These are phyloP conservation scores for Lomographa bimaculata DNA, from an alignment of 2,888 invertebrate genomes.

Conservation along the genomic window DNA sequence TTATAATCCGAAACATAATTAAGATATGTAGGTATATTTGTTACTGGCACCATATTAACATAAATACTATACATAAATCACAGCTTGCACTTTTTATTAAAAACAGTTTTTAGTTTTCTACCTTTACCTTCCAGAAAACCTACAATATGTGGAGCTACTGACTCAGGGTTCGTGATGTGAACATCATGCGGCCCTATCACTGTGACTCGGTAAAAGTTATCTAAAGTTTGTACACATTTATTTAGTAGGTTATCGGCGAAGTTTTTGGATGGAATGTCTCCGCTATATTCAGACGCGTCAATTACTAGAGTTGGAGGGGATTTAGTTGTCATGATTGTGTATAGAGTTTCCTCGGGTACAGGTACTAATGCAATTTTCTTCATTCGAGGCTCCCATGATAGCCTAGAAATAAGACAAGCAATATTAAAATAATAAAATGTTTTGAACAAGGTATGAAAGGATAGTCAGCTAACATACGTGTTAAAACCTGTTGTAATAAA, in stretches of 20 bases:
- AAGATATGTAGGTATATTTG: too few species aligned
- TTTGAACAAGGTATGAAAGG: too few species aligned
- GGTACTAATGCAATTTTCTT: slow-evolving; percentile 41
- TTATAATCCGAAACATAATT: too few species aligned
- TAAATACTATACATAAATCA: too few species aligned
- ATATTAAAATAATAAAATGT: too few species aligned
- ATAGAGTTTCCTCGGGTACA: slow-evolving; percentile 47
- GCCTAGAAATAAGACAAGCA: slow-evolving; percentile 39
- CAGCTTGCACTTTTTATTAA: too few species aligned
- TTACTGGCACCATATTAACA: too few species aligned
- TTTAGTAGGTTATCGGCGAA: slow-evolving; percentile 41
- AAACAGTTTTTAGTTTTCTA: slow-evolving; percentile 8
- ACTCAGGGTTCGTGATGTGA: slow-evolving; percentile 80
- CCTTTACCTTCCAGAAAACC: slow-evolving; percentile 50
- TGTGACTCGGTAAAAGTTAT: slow-evolving; percentile 37
- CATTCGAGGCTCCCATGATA: slow-evolving; percentile 58
- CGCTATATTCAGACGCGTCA: slow-evolving; percentile 40
- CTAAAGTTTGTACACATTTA: slow-evolving; percentile 40
- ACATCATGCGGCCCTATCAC: slow-evolving; percentile 83
- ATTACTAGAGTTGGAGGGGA: slow-evolving; percentile 52
- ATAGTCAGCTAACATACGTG: too few species aligned
- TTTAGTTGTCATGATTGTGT: slow-evolving; percentile 38
- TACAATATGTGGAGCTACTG: slow-evolving; percentile 58
- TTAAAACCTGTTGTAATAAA: too few species aligned
- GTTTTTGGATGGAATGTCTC: slow-evolving; percentile 23